Evolutionary conservation across 1,140 invertebrate genomes (phyloP).

Genomic region (Formica exsecta): DNA sequence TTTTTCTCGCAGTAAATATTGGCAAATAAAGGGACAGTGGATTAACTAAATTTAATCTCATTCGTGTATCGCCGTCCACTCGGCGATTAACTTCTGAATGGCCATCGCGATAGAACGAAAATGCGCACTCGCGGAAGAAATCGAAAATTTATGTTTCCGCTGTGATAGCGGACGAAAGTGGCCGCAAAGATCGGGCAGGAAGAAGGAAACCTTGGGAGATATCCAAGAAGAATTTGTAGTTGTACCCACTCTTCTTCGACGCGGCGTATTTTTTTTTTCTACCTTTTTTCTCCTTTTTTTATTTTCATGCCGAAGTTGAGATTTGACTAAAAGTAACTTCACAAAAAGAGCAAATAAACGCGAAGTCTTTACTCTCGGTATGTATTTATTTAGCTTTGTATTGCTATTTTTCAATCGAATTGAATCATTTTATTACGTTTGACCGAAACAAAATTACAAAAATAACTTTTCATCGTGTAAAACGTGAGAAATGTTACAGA

Average conservation of each 20-base stretch:
- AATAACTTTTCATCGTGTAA: not conserved
- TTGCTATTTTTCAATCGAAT: not conserved
- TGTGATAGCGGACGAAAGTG: slow-evolving; percentile 47
- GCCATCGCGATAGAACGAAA: slow-evolving; percentile 23
- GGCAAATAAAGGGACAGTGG: not conserved
- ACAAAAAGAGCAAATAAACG: not conserved
- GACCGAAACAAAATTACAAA: not conserved
- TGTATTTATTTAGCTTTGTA: not conserved
- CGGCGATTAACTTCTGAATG: slow-evolving; percentile 32
- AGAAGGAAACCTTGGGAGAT: slow-evolving; percentile 44
- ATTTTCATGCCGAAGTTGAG: not conserved
- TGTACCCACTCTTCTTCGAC: slow-evolving; percentile 34
- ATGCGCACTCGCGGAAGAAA: slow-evolving; percentile 37
- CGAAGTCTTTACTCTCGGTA: not conserved
- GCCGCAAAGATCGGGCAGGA: slow-evolving; percentile 44
- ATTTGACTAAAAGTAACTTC: slow-evolving; percentile 25
- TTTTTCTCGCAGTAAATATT: not conserved
- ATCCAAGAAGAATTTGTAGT: slow-evolving; percentile 53
- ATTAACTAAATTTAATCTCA: not conserved
- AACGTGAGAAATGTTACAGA: not conserved
- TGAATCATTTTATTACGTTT: not conserved
- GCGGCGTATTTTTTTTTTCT: slow-evolving; percentile 9
- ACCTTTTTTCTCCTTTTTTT: no score
- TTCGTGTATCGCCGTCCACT: slow-evolving; percentile 6
- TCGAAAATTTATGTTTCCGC: slow-evolving; percentile 58